Evolutionary conservation across 1,140 invertebrate species (phyloP), one percentile per base, ranked within the genome.

Genomic region (Bombus fervidus): DNA sequence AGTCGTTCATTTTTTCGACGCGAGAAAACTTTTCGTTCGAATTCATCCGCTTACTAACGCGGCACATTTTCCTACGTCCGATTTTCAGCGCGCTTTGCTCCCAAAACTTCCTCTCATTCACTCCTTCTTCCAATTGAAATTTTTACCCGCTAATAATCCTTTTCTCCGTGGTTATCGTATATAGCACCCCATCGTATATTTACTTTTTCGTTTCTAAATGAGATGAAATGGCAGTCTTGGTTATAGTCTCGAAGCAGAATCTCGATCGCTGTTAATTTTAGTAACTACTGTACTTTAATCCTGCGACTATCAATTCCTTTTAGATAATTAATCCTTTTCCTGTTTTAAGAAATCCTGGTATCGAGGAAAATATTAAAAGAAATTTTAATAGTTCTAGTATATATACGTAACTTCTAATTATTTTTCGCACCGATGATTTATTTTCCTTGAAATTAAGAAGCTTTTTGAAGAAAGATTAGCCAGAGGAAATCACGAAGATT

Each of bases 1-100:
- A 53, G 47, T 66, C 66, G n/a, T 43, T 80, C 76, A 37, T 62
- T 84, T 84, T 76, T 78, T 78, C 47, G n/a, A 87, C 15, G 59
- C 62, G 18, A 25, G 13, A 34, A 64, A 64, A 79, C 8, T 84
- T 84, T 18, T 9, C 74, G 12, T 41, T 43, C 82, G 47, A 62
- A 75, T 47, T 84, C 53, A 71, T 79, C 41, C 41, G 64, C 37
- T 66, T 31, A 25, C 69, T 22, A 77, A n/a, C 73, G 43, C n/a
- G 39, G 53, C 39, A 69, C 53, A 71, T 53, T 77, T 37, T 3
- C 62, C 18, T n/a, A 18, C 28, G 31, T 31, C 80, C 37, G 47
- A 62, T 81, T 81, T 73, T 62, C 53, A 15, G n/a, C 47, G 31
- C 53, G 69, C 39, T 59, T 43, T 28, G 68, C 39, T 18, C 13